Base-by-base conservation (phyloP, 2,797 vertebrate species). In the Gastrophryne carolinensis region DNA sequence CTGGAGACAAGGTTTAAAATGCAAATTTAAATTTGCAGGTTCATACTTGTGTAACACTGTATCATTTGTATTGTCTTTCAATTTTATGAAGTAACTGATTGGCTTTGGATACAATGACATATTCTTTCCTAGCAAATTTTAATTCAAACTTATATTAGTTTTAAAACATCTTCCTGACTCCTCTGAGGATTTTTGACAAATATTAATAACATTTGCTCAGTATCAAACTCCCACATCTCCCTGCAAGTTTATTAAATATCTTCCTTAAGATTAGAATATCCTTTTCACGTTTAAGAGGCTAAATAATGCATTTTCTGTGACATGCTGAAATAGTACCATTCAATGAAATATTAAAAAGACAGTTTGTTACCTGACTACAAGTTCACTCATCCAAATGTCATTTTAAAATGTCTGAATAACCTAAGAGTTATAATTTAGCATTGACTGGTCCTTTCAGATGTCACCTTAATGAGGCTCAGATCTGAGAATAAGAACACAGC, bases 401-500 rank as follows among this genome's bases (percentile, higher is more conserved):
- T 79, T 54, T 73, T 71, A 80, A 84, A 85, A 82, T 60, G 78
- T 78, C 83, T 77, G 84, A 57, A 70, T 72, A 82, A 80, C 44
- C 53, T 3, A 15, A 73, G 54, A 70, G 63, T 71, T 81, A 73
- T 80, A 70, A 79, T 81, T 82, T 71, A 54, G 66, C 79, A 58
- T 44, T 81, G 81, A 58, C 81, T 65, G 49, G 64, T 78, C 58
- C 81, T 89, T 82, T 85, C 81, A 80, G 81, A 82, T 84, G 84
- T 87, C 76, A 79, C 58, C 32, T 83, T 89, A 89, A 88, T 80
- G 80, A 89, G 82, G 73, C 75, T 79, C 79, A 84, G 69, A 82
- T 80, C 71, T 72, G 70, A 78, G 78, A 78, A 81, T 72, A 80
- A 77, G 70, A 50, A 77, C 76, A 63, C 62, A 54, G 79, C 53